Conservation (phyloP, 2,113 vertebrate genomes). For the Rynchops niger region DNA sequence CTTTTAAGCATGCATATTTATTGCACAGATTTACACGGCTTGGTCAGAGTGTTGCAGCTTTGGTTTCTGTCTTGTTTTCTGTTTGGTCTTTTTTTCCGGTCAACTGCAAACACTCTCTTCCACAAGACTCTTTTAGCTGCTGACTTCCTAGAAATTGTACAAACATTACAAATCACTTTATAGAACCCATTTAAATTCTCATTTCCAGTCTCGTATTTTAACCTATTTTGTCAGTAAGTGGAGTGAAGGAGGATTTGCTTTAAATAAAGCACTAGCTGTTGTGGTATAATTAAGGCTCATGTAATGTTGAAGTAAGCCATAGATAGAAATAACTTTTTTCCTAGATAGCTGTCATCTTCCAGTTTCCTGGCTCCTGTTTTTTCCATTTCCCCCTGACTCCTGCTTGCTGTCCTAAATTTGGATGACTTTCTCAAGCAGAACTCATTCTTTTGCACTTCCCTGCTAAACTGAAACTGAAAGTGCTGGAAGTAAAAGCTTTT, state of each 20-base stretch:
- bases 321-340: background rate
- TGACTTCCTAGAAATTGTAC: background rate
- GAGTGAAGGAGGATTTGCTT: background rate
- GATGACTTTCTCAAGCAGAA: background rate
- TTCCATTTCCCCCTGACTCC: background rate
- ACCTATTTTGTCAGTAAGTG: background rate
- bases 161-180: background rate
- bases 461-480: constrained; percentile 53
- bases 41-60: background rate
- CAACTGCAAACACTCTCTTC: background rate
- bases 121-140: background rate
- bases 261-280: background rate
- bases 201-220: background rate
- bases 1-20: background rate
- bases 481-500: background rate
- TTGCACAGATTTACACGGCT: background rate
- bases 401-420: background rate
- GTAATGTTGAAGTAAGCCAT: background rate
- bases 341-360: background rate
- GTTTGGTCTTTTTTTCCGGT: background rate
- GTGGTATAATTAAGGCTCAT: background rate
- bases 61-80: background rate
- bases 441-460: background rate
- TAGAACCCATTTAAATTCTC: background rate
- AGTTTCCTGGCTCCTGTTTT: background rate